Percentiles rank a stretch among this genome's conserved stretches.
phyloP scores from a whole-genome alignment of 2,797 vertebrate genomes.

The Urocyon cinereoargenteus region DNA sequence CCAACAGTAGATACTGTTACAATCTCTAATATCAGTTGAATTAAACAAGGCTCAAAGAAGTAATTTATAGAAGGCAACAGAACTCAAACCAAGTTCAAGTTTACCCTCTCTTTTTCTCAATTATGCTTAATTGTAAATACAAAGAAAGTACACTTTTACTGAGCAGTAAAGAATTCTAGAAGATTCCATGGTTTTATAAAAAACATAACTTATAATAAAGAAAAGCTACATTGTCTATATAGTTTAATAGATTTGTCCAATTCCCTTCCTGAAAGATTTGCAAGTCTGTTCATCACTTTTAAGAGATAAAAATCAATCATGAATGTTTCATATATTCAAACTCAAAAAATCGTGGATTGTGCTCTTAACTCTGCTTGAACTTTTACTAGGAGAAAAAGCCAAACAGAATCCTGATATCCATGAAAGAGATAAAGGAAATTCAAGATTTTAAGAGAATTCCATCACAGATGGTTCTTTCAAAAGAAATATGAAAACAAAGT shows the following conservation, averaged over 20 bases:
- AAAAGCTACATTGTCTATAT: background rate
- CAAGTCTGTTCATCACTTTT: background rate
- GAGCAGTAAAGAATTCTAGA: slow-evolving; percentile 28
- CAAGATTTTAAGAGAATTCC: slow-evolving; percentile 21
- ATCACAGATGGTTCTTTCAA: slow-evolving; percentile 15
- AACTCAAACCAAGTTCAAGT: background rate
- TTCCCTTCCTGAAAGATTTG: background rate
- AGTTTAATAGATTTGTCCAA: slow-evolving; percentile 7
- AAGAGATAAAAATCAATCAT: slow-evolving; percentile 4
- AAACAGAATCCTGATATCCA: background rate
- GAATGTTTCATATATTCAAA: background rate
- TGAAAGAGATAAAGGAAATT: slow-evolving; percentile 42
- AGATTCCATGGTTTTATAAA: background rate
- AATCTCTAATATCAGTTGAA: background rate
- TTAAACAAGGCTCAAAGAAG: slow-evolving; percentile 21
- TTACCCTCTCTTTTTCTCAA: background rate
- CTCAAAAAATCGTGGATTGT: background rate
- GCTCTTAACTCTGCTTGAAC: background rate
- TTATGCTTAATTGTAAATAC: background rate
- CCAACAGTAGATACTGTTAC: background rate
- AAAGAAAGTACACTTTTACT: background rate
- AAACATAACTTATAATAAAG: background rate
- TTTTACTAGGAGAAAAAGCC: background rate
- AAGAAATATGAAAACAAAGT: slow-evolving; percentile 13
- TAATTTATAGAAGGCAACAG: background rate